Conservation (phyloP, 2,113 vertebrate genomes). For the Mastomys natalensis region DNA sequence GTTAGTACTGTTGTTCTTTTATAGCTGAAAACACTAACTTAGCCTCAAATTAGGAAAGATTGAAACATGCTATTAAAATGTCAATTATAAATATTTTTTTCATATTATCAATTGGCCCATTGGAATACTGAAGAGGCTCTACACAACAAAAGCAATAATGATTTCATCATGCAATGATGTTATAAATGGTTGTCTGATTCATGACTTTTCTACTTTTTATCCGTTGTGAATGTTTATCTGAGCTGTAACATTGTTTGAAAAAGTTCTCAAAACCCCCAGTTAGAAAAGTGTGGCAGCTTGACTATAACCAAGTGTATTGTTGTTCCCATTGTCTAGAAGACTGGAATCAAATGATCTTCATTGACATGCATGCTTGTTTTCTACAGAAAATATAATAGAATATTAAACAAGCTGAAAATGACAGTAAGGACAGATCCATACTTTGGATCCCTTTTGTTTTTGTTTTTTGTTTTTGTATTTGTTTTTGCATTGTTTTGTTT, state of each 20-base stretch:
- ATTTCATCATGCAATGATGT: not conserved
- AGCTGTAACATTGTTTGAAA: not conserved
- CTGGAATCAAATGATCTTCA: not conserved
- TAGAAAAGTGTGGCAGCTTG: not conserved
- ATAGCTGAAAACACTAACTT: not conserved
- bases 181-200: not conserved
- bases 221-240: not conserved
- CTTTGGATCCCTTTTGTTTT: not conserved
- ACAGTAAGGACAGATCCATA: not conserved
- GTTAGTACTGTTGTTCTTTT: not conserved
- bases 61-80: not conserved
- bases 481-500: not conserved
- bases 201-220: not conserved
- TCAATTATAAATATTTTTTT: not conserved
- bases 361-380: not conserved
- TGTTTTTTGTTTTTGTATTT: not conserved
- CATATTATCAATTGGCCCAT: not conserved
- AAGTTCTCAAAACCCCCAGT: not conserved
- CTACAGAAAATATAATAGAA: conserved; percentile 16
- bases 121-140: not conserved
- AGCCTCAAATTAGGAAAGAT: not conserved
- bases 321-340: not conserved
- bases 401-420: not conserved
- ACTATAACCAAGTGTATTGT: not conserved
- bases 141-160: not conserved